Evolutionary conservation across 2,113 vertebrate genomes (phyloP), one percentile per base, ranked within the genome.

Genomic region (Hippocampus mohnikei): DNA sequence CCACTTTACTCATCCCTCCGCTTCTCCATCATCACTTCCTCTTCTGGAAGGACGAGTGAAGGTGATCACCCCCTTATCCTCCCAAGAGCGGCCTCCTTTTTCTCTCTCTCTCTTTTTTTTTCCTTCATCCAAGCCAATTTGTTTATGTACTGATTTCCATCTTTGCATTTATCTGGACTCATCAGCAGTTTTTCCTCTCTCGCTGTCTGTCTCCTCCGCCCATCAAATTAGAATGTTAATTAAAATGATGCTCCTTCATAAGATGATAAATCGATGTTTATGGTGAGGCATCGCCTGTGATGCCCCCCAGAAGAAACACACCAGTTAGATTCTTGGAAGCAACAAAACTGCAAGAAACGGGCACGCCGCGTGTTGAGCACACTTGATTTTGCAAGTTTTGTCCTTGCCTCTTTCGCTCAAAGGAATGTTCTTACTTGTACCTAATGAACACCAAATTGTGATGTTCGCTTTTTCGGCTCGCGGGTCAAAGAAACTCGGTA

Each of bases 201-300:
- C 48, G 73, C 68, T 69, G 67, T 76, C 76, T 75, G 79, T 72
- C 76, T 89, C 81, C 79, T 81, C 88, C 83, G 66, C 85, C 84
- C 85, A 83, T 85, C 84, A 86, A 84, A 87, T 88, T 88, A 87
- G 73, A 81, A 85, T 88, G 79, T 87, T 90, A 90, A 91, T 91
- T 90, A 89, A 88, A 88, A 87, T 58, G 73, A 16, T 82, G 80
- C 82, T 87, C 56, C 81, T 81, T 85, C 82, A 87, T 72, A 82
- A 86, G 87, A 88, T 87, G 85, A 86, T 78, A 83, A 86, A 86
- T 83, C 67, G 18, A 84, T 85, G 84, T 87, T 89, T 86, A 82
- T 66, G 37, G 29, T 72, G 78, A 72, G 74, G 73, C 83, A 87
- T 85, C 81, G 83, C 79, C 76, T 60, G 71, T 6, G 65, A 76